Base-by-base conservation (phyloP, 2,888 invertebrate genomes). In the Lasioglossum oenotherae region DNA sequence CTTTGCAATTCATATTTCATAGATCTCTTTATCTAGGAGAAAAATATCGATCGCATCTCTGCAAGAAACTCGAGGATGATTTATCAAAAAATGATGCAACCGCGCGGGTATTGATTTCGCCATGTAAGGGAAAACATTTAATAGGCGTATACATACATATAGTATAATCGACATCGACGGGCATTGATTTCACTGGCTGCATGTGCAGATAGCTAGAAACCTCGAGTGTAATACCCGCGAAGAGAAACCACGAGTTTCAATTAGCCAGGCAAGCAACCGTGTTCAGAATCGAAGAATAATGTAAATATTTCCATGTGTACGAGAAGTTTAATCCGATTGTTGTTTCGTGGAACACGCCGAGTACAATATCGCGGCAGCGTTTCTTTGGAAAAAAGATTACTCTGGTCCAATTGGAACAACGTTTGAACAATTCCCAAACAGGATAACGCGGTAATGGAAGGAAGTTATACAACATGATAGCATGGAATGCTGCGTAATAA, bases 391-490 rank as follows among this genome's bases (percentile, higher is more conserved):
- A 53, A 53, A n/a, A n/a, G 44, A n/a, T 67, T 19, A 23, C 23
- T 23, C 23, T 23, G 38, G 35, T 10, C 35, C 67, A 19, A 69
- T 69, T 35, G 23, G 35, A 38, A 69, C 19, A 19, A 69, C 67
- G 6, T 38, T 10, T 10, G 67, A 38, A 38, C 10, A 12, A 35
- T 69, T 69, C 23, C 38, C 67, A 1, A 64, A 41, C 19, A 67
- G 46, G 31, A 74, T 78, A 84, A 78, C 73, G 27, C 27, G 16
- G 16, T 57, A 35, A 31, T 31, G 72, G 6, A 38, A 53, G 82
- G 73, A 71, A 75, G 64, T 85, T 85, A 79, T 83, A 79, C 79
- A 83, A 85, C 83, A 57, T 35, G 60, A 79, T 73, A 76, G 41
- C 19, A 31, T 44, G 12, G 73, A 67, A 53, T 46, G 27, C 46